Base-by-base conservation (phyloP, 1,140 invertebrate genomes). In the Calephelis virginiensis region DNA sequence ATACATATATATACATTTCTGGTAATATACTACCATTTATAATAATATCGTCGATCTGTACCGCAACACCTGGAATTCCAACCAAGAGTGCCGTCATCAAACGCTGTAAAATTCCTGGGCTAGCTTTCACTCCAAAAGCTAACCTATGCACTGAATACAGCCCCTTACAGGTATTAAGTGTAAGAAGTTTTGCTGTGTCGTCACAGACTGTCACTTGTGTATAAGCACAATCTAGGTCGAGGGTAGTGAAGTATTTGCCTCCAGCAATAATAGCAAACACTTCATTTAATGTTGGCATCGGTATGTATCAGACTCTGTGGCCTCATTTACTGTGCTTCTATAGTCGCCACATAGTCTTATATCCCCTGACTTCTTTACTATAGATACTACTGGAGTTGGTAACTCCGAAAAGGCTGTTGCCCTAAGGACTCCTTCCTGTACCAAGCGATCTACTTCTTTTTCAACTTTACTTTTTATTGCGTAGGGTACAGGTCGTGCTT, bases 61-160 rank as follows among this genome's bases (percentile, higher is more conserved):
- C 69, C 8, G 74, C 75, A 13, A 82, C 73, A 8, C 80, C 79
- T 8, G 64, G 45, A 11, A 85, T 75, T 13, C 73, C 72, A 11
- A 69, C 63, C n/a, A 85, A 63, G 10, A 76, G 61, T 8, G 70
- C 66, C 12, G 88, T 74, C 72, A 86, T 81, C 3, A 76, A 40
- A 50, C 73, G 46, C 61, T 85, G 81, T 59, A 80, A 92, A 37
- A 90, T 91, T 28, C 80, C 86, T 61, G 86, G 88, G n/a, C 80
- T 82, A 10, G 81, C 78, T 49, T 72, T 75, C 8, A 92, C 78
- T 9, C 92, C 92, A 76, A 90, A 93, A 8, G 82, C 82, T 63
- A 93, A 61, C 4, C 90, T 65, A 48, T 86, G 90, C 46, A 92
- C 84, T 60, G 74, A 73, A 78, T 83, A 92, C 14, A 92, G 61